Base-by-base conservation (phyloP, 1,140 invertebrate genomes). In the Proctacanthus coquilletti region DNA sequence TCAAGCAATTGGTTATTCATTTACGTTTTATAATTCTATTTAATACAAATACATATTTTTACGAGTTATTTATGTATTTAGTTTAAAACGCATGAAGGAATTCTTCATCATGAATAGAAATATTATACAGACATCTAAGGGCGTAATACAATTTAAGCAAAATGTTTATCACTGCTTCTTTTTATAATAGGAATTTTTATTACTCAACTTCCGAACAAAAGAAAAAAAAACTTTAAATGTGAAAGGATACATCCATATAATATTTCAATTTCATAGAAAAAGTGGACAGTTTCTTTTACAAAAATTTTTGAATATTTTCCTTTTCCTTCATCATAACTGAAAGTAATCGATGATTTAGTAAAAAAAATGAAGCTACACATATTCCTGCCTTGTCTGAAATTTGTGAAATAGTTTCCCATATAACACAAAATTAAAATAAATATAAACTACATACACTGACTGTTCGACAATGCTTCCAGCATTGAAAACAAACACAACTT, bases 21-120 rank as follows among this genome's bases (percentile, higher is more conserved):
- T 11, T 34, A 18, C 13, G 9, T 10, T 34, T 17, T 5, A 3
- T 5, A 18, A 18, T 19, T 34, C 3, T 34, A 18, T 18, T 18
- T 34, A 6, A 18, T 10, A 33, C 10, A 33, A 33, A 38, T 34
- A 25, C 17, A 39, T 36, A 42, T 39, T 35, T 42, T 39, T 43
- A 43, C 38, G 30, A 43, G 42, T 43, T 43, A 43, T 43, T 43
- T 39, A 43, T 43, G 42, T 39, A 43, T 43, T 39, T 43, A 43
- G 42, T 43, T 32, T 21, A 36, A 31, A 21, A 15, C 18, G 23
- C 19, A 18, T 39, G 13, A 33, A 33, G 19, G 17, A 9, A 33
- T 23, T 33, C 15, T 10, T 33, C 13, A 17, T 39, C 13, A 21
- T 19, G 18, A 10, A 21, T 23, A 33, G 18, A n/a, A 29, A 29